A percentile compares a stretch with the other conserved stretches of the same genome.
Evolutionary conservation across 2,888 invertebrate genomes (phyloP).

Genomic region (Pilophorus perplexus): DNA sequence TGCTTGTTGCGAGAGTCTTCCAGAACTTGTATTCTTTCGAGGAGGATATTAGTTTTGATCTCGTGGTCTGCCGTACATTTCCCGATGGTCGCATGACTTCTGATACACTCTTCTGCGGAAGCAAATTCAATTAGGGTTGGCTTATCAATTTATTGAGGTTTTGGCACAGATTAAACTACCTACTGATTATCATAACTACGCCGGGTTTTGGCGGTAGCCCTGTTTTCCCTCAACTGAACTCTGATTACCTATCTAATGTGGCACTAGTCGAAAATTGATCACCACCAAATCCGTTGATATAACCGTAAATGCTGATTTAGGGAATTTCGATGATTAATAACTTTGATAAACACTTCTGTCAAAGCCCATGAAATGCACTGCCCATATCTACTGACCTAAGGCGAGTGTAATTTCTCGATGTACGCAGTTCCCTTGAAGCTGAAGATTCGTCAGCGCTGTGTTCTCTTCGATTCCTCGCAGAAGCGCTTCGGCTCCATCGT

Average conservation of each 20-base stretch:
- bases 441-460: slow-evolving; percentile 38
- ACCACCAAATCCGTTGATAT: no score
- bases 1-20: slow-evolving; percentile 33
- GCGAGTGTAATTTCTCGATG: slow-evolving; percentile 39
- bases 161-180: background rate
- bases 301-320: no score
- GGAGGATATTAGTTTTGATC: slow-evolving; percentile 19
- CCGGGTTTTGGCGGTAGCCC: no score
- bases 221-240: no score
- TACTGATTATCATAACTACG: no score
- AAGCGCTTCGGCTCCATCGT: slow-evolving; percentile 42
- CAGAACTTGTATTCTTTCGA: slow-evolving; percentile 22
- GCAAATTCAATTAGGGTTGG: no score
- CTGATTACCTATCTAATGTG: no score
- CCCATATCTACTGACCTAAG: slow-evolving; percentile 24
- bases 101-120: slow-evolving; percentile 25
- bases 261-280: no score
- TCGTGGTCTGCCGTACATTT: slow-evolving; percentile 29
- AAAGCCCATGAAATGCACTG: background rate
- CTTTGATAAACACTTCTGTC: background rate
- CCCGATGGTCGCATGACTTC: slow-evolving; percentile 14
- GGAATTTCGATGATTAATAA: no score
- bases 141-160: no score
- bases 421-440: slow-evolving; percentile 43
- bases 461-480: slow-evolving; percentile 40